Base-by-base conservation (phyloP, 2,888 invertebrate genomes). In the Orthonevra nobilis region DNA sequence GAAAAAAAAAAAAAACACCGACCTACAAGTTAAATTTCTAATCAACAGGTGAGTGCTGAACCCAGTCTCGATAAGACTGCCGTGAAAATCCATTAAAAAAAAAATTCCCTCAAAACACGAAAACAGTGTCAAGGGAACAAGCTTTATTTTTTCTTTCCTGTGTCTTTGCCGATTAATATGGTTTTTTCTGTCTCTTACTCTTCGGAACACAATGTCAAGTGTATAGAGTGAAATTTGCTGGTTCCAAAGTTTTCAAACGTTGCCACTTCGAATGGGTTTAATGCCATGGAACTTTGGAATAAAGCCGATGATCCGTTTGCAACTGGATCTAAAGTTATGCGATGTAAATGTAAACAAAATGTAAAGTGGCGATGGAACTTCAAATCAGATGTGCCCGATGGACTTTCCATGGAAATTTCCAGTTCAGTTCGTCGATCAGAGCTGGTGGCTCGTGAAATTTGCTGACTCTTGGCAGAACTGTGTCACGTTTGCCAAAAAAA, bases 1-100 rank as follows among this genome's bases (percentile, higher is more conserved):
- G n/a, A n/a, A n/a, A n/a, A n/a, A n/a, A 26, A 30, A n/a, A 42
- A 7, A 46, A 54, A 46, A 9, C 15, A n/a, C 19, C 19, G 10
- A 48, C 40, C 40, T 28, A 12, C 52, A 38, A 63, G 54, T 63
- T 19, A 12, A 36, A 56, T 56, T 56, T 36, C 10, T 9, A 46
- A 52, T 77, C 77, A 77, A 77, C 77, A 77, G 77, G 77, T 77
- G 64, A 77, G 77, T 72, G 32, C 3, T 10, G 34, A 36, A 7
- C 14, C 9, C 50, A n/a, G 30, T 44, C 23, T 52, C 17, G 7
- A 17, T 30, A 40, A n/a, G n/a, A 23, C 3, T 23, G 23, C 9
- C 19, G 42, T 20, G 12, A n/a, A n/a, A n/a, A n/a, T n/a, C n/a
- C n/a, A 12, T 26, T 46, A 6, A 32, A 20, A 9, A 19, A 40